Base-by-base conservation (phyloP, 1,140 invertebrate species). In the Bombus superbus region DNA sequence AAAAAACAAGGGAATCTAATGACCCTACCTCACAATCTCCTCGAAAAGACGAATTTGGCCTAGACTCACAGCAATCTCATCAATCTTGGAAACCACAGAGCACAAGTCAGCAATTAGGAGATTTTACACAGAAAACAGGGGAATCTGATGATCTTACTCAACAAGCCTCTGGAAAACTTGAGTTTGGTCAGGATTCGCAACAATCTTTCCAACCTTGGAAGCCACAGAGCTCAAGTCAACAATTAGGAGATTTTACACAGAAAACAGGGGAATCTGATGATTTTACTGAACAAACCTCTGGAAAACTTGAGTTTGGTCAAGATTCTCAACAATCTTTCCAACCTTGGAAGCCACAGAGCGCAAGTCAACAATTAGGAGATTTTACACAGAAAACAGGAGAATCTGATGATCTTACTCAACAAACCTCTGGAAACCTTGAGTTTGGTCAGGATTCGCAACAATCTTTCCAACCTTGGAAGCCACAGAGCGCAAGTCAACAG, bases 291-390 rank as follows among this genome's bases (percentile, higher is more conserved):
- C 82, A 90, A 25, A 85, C 87, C 1, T 64, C 71, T 28, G 87
- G 75, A 18, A 73, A 75, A 15, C 92, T 95, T 91, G 91, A 95
- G 81, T 92, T 94, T 82, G 92, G 89, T 0, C 94, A 95, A 81
- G 90, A 93, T 72, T 86, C 87, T 22, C 90, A 93, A n/a, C 75
- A 83, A 25, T 18, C 32, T 38, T 32, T 40, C 71, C 64, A 83
- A 66, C 81, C 82, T 32, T 38, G 38, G 62, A 25, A 40, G 15
- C 47, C 85, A 81, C 28, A 40, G 32, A 62, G 25, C 10, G 40
- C 32, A 81, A 81, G n/a, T 18, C 69, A 13, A n/a, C 81, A 25
- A 22, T 64, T 74, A 62, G 53, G 59, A 53, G 79, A 91, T 35
- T 32, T 80, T 18, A 64, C 66, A 5, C 86, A 47, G 47, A 47